Percentiles rank a stretch among this genome's conserved stretches.
phyloP scores from a whole-genome alignment of 2,888 invertebrate genomes.

The Amphipyra tragopoginis region DNA sequence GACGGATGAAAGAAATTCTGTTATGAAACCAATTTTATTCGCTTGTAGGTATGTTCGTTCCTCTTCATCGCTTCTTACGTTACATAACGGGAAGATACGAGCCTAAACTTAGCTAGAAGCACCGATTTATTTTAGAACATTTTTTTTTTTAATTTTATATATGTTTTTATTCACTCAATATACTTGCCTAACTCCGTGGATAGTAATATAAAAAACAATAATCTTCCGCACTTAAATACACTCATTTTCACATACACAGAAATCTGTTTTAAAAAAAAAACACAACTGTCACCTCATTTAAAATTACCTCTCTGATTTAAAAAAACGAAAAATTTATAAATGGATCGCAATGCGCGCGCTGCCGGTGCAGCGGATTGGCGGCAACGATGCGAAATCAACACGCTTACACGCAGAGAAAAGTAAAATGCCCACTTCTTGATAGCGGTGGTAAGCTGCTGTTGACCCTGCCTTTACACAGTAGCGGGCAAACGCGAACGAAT shows the following conservation, averaged over 20 bases:
- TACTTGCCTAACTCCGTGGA: conserved; percentile 70
- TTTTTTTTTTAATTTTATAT: background rate
- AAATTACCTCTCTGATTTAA: conserved; percentile 4
- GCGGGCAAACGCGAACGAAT: background rate
- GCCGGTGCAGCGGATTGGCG: conserved; percentile 18
- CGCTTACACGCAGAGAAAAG: conserved; percentile 49
- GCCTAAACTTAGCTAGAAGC: no score
- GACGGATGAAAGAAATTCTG: no score
- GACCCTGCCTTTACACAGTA: conserved; percentile 28
- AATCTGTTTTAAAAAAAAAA: conserved; percentile 14
- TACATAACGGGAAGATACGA: no score
- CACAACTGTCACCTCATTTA: conserved; percentile 22
- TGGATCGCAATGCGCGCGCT: conserved; percentile 32
- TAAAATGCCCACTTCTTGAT: conserved; percentile 46
- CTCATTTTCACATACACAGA: conserved; percentile 67
- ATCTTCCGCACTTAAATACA: conserved; percentile 65
- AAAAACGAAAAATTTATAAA: conserved; percentile 19
- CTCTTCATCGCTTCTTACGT: no score
- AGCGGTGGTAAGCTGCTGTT: conserved; percentile 27
- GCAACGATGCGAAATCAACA: conserved; percentile 47
- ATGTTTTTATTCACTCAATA: background rate
- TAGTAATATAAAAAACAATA: conserved; percentile 64
- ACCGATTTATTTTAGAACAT: no score
- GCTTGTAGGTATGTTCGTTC: no score
- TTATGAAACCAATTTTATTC: no score